Evolutionary conservation across 2,797 vertebrate species (phyloP), one percentile per base, ranked within the genome.

Genomic region (Todus mexicanus): DNA sequence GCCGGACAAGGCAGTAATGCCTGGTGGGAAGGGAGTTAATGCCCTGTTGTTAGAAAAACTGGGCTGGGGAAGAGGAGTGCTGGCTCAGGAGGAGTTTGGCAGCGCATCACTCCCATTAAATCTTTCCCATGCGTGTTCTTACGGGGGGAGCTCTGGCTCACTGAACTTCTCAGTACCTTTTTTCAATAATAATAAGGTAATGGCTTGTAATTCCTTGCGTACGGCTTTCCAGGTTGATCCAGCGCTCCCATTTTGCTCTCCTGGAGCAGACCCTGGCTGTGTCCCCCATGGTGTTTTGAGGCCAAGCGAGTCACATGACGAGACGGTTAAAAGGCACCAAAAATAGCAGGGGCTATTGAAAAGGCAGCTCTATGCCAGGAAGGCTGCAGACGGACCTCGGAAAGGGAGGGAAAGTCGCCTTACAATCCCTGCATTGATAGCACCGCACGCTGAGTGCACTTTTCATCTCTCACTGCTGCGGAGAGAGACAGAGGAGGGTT

Each of bases 361-460:
- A 95, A 96, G 63, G 86, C 68, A 76, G 80, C 75, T 87, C 40
- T 65, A n/a, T 91, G 92, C 78, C 1, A 42, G 64, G 54, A 61
- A 95, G 60, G 59, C 84, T 50, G 54, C 70, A 54, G 84, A 12
- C 7, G 0, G 87, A 61, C 66, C 64, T 83, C 10, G 9, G 80
- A 66, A 94, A 95, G 91, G 72, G 47, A 88, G 71, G 35, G 59
- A 84, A 93, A 76, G 43, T 19, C 4, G 11, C n/a, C 1, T 43
- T 60, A 92, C 83, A 91, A 85, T 91, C 82, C 66, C 31, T 71
- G 79, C 90, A 94, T 68, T 95, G 91, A 92, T 5, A 29, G 63
- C 19, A n/a, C 50, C 6, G 20, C 84, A 53, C 3, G 42, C 78
- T 80, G 68, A 90, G 89, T 12, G 45, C 0, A 2, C 71, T 89